Percentiles rank a stretch among this genome's conserved stretches.
Evolutionary conservation across 2,113 vertebrate species (phyloP).

Genomic region (Cepphus grylle): DNA sequence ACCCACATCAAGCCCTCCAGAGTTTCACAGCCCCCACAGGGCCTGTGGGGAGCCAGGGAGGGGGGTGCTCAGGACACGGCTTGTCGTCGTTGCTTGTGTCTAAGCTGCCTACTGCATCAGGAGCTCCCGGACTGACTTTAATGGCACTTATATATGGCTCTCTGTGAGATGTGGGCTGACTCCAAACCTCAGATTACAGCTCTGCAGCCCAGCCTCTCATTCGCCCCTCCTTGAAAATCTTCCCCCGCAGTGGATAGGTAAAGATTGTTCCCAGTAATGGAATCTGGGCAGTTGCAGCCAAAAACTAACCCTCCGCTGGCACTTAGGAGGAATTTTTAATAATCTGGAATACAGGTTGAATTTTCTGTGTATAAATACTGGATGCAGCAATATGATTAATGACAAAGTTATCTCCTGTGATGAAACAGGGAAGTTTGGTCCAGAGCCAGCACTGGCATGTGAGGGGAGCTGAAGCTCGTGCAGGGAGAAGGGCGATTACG

Average conservation of each 20-base stretch:
- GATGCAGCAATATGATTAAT: slow-evolving; percentile 3
- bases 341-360: not conserved
- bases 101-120: not conserved
- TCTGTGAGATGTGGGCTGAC: not conserved
- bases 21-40: not conserved
- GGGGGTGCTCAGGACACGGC: not conserved
- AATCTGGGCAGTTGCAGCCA: not conserved
- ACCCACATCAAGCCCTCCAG: not conserved
- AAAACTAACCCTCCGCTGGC: not conserved
- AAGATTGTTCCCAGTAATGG: not conserved
- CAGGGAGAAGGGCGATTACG: not conserved
- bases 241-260: not conserved
- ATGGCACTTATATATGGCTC: not conserved
- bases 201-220: not conserved
- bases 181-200: not conserved
- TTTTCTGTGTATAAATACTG: not conserved
- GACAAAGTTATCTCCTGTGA: not conserved
- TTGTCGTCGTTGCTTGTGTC: not conserved
- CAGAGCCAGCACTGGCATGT: not conserved
- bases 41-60: not conserved
- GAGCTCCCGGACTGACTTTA: not conserved
- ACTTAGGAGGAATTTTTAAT: not conserved
- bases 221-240: not conserved
- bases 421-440: not conserved
- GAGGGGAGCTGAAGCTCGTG: not conserved